Conservation (phyloP, 2,797 vertebrate species). For the Hozukius guyotensis region DNA sequence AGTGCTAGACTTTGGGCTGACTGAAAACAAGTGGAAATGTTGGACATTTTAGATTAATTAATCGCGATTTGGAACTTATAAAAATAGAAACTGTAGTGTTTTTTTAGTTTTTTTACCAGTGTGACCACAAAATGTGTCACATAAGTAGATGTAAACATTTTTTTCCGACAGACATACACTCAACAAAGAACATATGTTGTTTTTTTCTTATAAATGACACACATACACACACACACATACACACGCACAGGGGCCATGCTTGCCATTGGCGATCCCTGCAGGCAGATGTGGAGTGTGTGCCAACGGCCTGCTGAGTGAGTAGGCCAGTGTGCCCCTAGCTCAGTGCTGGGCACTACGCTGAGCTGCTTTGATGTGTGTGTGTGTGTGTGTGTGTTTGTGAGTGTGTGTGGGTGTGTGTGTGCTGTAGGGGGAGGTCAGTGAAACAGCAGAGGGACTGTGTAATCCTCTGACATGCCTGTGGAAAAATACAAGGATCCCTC, state of each 20-base stretch:
- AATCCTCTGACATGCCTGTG: slow-evolving; percentile 79
- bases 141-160: slow-evolving; percentile 10
- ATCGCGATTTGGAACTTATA: neutral
- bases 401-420: neutral
- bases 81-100: neutral
- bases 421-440: slow-evolving; percentile 48
- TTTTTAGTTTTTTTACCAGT: neutral
- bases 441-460: slow-evolving; percentile 77
- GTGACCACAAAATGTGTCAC: slow-evolving; percentile 16
- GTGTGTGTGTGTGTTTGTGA: slow-evolving; percentile 28
- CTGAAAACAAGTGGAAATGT: slow-evolving; percentile 2
- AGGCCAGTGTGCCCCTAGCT: slow-evolving; percentile 64
- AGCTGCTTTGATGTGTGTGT: slow-evolving; percentile 68
- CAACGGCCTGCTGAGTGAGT: slow-evolving; percentile 70
- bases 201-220: slow-evolving; percentile 23
- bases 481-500: slow-evolving; percentile 81
- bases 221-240: slow-evolving; percentile 23
- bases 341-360: slow-evolving; percentile 55
- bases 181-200: slow-evolving; percentile 25
- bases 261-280: slow-evolving; percentile 70
- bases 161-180: neutral
- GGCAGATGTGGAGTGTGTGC: slow-evolving; percentile 71
- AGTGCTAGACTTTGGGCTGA: neutral
- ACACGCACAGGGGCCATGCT: slow-evolving; percentile 48
- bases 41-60: slow-evolving; percentile 6